Base-by-base conservation (phyloP, 2,113 vertebrate genomes). In the Protomyctophum bolini region DNA sequence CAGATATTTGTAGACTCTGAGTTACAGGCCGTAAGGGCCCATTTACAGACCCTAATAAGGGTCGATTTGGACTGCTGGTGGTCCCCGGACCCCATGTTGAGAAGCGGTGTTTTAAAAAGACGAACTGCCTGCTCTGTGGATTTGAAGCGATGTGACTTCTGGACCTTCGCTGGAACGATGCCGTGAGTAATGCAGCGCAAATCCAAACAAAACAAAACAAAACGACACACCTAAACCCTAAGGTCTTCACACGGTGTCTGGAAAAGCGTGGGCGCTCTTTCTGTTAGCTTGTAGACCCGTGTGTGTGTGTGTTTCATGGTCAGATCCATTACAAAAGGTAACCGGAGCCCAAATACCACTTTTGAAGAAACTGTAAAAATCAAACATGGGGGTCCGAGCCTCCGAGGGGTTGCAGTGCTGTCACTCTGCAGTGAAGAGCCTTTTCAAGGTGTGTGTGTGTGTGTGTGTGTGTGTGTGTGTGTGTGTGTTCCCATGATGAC, bases 361-460 rank as follows among this genome's bases (percentile, higher is more conserved):
- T 74, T 89, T 82, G 70, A 83, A 91, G 86, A 86, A 90, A 94
- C 91, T 92, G 92, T 92, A 92, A 91, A 92, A 91, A 91, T 92
- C 86, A 92, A 92, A 89, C 91, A 93, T 89, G 92, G 86, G 92
- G 91, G 92, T 92, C 91, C 58, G 52, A 41, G 33, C 21, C 21
- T 21, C 21, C 3, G 33, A 6, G 33, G 33, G 33, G 67, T 70
- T 41, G 73, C 75, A 86, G 70, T 46, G 8, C n/a, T 88, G 89
- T 90, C 86, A 91, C 70, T 90, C 85, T 86, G 74, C 62, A 79
- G 86, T 76, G 89, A 80, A 90, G 86, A 88, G 83, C 72, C 81
- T 86, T 88, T 83, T 89, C 72, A 91, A 89, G 85, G 82, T 86
- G 79, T 86, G 79, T 89, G n/a, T 50, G 58, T 41, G 33, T 41